phyloP scores from a whole-genome alignment of 2,888 invertebrate genomes.

The Exocentrus adspersus region DNA sequence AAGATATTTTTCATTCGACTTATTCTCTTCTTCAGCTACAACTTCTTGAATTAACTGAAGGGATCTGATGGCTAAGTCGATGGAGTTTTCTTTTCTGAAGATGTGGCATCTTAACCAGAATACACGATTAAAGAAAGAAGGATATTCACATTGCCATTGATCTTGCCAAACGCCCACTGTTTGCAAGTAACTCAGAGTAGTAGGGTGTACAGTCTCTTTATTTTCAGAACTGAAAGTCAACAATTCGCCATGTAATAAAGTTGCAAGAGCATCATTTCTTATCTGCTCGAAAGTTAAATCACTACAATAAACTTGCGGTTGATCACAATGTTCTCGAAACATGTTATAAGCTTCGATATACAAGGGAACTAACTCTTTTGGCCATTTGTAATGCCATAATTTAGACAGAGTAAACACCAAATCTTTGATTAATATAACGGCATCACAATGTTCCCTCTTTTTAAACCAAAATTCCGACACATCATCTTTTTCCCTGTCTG shows the following conservation, averaged over 20 bases:
- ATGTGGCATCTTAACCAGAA: constrained; percentile 69
- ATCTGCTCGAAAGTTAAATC: constrained; percentile 61
- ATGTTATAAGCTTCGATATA: constrained; percentile 58
- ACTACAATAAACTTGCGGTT: constrained; percentile 62
- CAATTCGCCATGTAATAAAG: constrained; percentile 68
- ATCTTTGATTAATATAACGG: constrained; percentile 70
- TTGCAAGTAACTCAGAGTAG: constrained; percentile 64
- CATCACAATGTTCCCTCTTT: constrained; percentile 67
- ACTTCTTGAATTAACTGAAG: constrained; percentile 58
- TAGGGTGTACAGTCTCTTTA: constrained; percentile 58
- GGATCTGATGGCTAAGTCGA: constrained; percentile 65
- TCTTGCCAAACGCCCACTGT: constrained; percentile 63
- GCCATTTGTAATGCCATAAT: constrained; percentile 75
- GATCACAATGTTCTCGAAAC: constrained; percentile 66
- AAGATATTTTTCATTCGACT: constrained; percentile 52
- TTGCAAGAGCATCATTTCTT: constrained; percentile 64
- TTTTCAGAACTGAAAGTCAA: constrained; percentile 53
- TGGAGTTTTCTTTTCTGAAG: constrained; percentile 66
- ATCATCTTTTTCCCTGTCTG: constrained; percentile 72
- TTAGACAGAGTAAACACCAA: constrained; percentile 68
- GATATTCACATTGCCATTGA: constrained; percentile 63
- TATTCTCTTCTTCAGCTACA: constrained; percentile 37
- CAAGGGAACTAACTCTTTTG: constrained; percentile 67
- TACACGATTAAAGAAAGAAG: constrained; percentile 64
- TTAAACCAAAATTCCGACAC: constrained; percentile 72